phyloP scores from a whole-genome alignment of 2,113 vertebrate genomes.

The Oncorhynchus keta region DNA sequence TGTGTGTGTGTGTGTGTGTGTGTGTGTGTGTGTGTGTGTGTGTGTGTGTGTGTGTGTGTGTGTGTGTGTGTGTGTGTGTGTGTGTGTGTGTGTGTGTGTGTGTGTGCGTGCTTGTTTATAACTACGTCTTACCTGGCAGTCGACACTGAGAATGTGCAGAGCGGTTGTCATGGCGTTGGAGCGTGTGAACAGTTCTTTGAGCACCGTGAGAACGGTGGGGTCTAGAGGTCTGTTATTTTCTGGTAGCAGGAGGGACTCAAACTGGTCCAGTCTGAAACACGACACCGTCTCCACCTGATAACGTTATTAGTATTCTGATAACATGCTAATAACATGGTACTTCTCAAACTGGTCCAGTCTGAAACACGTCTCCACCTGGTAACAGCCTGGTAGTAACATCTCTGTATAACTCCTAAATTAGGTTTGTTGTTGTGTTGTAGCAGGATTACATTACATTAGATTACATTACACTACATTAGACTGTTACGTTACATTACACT shows the following conservation, averaged over 20 bases:
- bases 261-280: conserved; percentile 68
- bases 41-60: too few species aligned
- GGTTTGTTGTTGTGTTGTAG: too few species aligned
- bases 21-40: too few species aligned
- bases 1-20: too few species aligned
- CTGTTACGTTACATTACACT: too few species aligned
- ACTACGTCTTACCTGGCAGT: conserved; percentile 78
- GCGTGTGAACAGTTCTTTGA: conserved; percentile 78
- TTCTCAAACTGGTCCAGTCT: too few species aligned
- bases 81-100: background rate
- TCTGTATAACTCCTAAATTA: too few species aligned
- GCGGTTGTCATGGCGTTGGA: conserved; percentile 70
- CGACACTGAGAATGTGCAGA: conserved; percentile 80
- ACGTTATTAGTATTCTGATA: too few species aligned
- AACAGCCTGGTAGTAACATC: too few species aligned
- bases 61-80: too few species aligned
- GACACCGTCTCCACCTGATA: conserved; percentile 66
- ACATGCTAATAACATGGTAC: background rate
- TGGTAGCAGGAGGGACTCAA: conserved; percentile 77
- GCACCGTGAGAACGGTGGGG: conserved; percentile 62
- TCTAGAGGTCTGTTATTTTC: conserved; percentile 84
- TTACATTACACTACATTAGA: too few species aligned
- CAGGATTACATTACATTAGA: too few species aligned
- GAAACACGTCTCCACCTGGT: background rate
- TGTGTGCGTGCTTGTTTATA: background rate